Conservation (phyloP, 2,113 vertebrate genomes). For the Aegotheles bennettii region DNA sequence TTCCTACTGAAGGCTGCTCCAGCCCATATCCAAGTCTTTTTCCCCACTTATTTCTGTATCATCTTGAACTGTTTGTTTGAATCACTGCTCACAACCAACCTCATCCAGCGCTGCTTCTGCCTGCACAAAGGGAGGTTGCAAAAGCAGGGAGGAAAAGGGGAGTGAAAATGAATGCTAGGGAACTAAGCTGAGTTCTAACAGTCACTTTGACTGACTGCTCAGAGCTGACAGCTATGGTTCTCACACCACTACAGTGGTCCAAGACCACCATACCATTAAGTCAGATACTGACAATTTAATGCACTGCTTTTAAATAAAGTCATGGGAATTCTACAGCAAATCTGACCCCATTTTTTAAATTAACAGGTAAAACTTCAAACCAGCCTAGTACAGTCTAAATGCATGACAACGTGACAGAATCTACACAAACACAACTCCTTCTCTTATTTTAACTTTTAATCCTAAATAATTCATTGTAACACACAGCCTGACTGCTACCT, state of each 20-base stretch:
- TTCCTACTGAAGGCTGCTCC: background rate
- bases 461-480: background rate
- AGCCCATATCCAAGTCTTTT: background rate
- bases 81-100: background rate
- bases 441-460: background rate
- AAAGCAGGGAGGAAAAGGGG: background rate
- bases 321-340: background rate
- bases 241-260: background rate
- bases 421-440: background rate
- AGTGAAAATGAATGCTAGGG: background rate
- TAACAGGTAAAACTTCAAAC: background rate
- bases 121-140: background rate
- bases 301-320: background rate
- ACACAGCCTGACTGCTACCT: background rate
- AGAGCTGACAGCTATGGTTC: background rate
- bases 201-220: background rate
- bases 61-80: accelerated
- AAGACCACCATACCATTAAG: background rate
- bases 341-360: background rate
- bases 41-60: background rate
- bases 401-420: background rate
- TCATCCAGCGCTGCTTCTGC: background rate
- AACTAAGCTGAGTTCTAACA: background rate
- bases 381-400: background rate
- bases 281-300: background rate